Evolutionary conservation across 2,797 vertebrate genomes (phyloP).

Genomic region (Sitta carolinensis): DNA sequence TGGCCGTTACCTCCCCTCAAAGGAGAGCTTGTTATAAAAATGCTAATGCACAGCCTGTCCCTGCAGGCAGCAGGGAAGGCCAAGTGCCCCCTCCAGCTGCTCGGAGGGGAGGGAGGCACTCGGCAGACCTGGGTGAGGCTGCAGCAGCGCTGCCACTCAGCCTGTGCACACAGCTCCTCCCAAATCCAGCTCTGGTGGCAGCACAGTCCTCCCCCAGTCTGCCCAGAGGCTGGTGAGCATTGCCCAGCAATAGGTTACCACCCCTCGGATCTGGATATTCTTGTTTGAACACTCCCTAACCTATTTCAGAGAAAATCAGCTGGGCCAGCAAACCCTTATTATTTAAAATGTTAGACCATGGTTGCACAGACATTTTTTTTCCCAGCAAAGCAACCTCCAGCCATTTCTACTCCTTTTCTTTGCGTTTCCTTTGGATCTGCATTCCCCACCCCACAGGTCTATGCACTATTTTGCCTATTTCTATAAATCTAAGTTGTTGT

Average conservation of each 20-base stretch:
- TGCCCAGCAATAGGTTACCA: constrained; percentile 6
- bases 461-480: not conserved
- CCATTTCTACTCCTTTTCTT: not conserved
- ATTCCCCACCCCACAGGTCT: not conserved
- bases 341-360: not conserved
- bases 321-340: not conserved
- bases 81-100: not conserved
- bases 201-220: not conserved
- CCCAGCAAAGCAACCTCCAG: not conserved
- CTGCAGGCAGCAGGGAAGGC: not conserved
- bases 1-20: not conserved
- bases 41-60: not conserved
- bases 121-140: not conserved
- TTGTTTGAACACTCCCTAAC: constrained; percentile 47
- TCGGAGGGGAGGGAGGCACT: not conserved
- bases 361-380: not conserved
- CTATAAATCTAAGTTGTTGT: not conserved
- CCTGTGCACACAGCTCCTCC: not conserved
- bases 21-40: not conserved
- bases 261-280: constrained; percentile 51
- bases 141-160: not conserved
- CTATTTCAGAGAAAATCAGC: constrained; percentile 21
- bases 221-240: constrained; percentile 36
- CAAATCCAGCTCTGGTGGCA: constrained; percentile 9
- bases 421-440: not conserved